Conservation (phyloP, 2,797 vertebrate genomes). For the Acipenser oxyrinchus region DNA sequence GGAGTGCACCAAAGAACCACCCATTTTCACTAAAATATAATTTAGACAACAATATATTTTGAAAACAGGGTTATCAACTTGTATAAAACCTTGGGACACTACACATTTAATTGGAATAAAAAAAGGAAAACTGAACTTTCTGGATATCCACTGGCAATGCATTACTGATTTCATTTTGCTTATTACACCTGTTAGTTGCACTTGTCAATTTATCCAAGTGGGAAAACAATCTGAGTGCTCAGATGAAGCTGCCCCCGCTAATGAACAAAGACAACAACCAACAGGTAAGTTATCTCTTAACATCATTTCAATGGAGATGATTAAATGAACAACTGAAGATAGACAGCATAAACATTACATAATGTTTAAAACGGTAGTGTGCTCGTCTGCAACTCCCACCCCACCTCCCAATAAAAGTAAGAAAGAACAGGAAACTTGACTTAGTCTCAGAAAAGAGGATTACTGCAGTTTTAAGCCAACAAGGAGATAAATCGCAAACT, state of each 20-base stretch:
- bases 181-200: neutral
- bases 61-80: no score
- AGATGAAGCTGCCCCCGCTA: neutral
- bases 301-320: neutral
- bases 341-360: no score
- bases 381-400: no score
- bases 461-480: constrained; percentile 4
- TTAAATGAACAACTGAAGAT: neutral
- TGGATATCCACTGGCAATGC: no score
- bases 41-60: no score
- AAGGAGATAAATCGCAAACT: constrained; percentile 17
- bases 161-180: neutral
- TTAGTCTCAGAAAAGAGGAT: neutral
- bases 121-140: no score
- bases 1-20: no score
- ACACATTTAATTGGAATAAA: no score
- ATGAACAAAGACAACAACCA: neutral
- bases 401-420: neutral
- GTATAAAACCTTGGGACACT: no score
- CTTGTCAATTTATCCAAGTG: neutral
- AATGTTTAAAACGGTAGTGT: no score
- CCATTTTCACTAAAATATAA: no score
- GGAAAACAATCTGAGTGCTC: constrained; percentile 2
- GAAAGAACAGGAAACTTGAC: neutral
- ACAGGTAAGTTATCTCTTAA: constrained; percentile 6